A percentile compares a stretch with the other conserved stretches of the same genome.
Conservation (phyloP, 2,797 vertebrate genomes). For the Neostethus bicornis region DNA sequence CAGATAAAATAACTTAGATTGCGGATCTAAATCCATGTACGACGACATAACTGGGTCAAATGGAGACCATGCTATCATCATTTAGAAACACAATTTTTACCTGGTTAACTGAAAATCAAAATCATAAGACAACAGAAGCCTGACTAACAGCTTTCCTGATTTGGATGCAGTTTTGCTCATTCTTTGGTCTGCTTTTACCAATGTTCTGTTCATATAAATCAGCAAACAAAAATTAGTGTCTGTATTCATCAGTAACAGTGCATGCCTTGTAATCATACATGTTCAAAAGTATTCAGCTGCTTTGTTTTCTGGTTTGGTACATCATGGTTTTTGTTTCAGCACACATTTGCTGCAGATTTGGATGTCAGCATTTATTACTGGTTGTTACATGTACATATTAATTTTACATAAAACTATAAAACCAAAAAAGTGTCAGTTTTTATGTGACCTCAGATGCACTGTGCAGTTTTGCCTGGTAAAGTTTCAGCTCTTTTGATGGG, state of each 20-base stretch:
- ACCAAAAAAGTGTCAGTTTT: slow-evolving; percentile 43
- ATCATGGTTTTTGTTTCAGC: slow-evolving; percentile 61
- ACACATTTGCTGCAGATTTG: slow-evolving; percentile 69
- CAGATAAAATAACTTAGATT: slow-evolving; percentile 13
- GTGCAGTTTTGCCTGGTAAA: neutral
- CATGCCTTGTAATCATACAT: slow-evolving; percentile 28
- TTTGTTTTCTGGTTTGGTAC: slow-evolving; percentile 50
- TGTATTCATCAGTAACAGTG: slow-evolving; percentile 28
- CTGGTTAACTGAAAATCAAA: slow-evolving; percentile 40
- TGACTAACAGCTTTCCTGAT: slow-evolving; percentile 13
- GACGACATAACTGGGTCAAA: slow-evolving; percentile 15
- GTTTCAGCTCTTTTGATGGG: neutral
- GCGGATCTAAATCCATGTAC: slow-evolving; percentile 47
- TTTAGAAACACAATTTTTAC: slow-evolving; percentile 27
- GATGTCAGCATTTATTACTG: slow-evolving; percentile 68
- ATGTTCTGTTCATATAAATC: slow-evolving; percentile 11
- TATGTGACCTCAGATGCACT: neutral
- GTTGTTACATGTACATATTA: slow-evolving; percentile 80
- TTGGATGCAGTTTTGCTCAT: slow-evolving; percentile 1
- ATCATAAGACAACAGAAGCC: slow-evolving; percentile 19
- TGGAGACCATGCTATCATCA: slow-evolving; percentile 47
- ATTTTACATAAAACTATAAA: slow-evolving; percentile 80
- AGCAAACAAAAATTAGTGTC: slow-evolving; percentile 39
- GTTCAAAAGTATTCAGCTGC: slow-evolving; percentile 45
- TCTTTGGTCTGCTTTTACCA: slow-evolving; percentile 1